A percentile compares a stretch with the other conserved stretches of the same genome.
phyloP scores from a whole-genome alignment of 2,888 invertebrate species.

The Mellilla xanthometata region DNA sequence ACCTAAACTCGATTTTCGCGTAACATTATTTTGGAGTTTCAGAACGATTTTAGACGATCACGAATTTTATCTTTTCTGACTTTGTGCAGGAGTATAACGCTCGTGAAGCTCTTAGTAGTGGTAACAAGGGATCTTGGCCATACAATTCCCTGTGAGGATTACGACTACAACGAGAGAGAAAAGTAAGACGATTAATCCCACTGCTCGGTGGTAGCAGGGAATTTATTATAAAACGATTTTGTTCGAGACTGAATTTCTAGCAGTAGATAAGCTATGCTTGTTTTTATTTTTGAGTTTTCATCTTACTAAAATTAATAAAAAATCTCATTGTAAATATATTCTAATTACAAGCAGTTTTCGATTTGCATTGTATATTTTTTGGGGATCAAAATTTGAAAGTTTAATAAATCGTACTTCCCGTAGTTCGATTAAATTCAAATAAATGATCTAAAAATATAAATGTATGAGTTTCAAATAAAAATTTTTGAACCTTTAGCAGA shows the following conservation, averaged over 20 bases:
- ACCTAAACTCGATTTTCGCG: constrained; percentile 27
- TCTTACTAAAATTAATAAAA: too few relatives aligned
- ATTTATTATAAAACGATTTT: constrained; percentile 78
- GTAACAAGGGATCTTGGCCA: constrained; percentile 61
- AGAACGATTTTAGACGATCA: constrained; percentile 26
- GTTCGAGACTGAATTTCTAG: constrained; percentile 32
- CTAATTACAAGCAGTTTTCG: too few relatives aligned
- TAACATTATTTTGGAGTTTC: constrained; percentile 30
- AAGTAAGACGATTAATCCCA: constrained; percentile 81
- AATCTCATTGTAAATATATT: too few relatives aligned
- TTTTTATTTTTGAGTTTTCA: constrained; percentile 6
- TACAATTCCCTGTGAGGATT: constrained; percentile 76
- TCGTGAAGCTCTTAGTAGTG: constrained; percentile 49
- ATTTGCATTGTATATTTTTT: too few relatives aligned
- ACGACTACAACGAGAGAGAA: constrained; percentile 71
- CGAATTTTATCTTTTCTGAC: constrained; percentile 24
- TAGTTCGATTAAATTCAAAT: too few relatives aligned
- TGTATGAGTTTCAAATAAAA: too few relatives aligned
- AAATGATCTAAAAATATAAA: too few relatives aligned
- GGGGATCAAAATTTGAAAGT: too few relatives aligned
- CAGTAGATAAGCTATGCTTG: constrained; percentile 22
- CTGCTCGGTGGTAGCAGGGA: constrained; percentile 64
- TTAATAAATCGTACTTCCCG: too few relatives aligned
- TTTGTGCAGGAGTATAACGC: constrained; percentile 11
- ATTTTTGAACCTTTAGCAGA: too few relatives aligned